These are phyloP conservation scores for Hypomesus transpacificus DNA, from an alignment of 2,113 vertebrate genomes.

Conservation along the genomic window DNA sequence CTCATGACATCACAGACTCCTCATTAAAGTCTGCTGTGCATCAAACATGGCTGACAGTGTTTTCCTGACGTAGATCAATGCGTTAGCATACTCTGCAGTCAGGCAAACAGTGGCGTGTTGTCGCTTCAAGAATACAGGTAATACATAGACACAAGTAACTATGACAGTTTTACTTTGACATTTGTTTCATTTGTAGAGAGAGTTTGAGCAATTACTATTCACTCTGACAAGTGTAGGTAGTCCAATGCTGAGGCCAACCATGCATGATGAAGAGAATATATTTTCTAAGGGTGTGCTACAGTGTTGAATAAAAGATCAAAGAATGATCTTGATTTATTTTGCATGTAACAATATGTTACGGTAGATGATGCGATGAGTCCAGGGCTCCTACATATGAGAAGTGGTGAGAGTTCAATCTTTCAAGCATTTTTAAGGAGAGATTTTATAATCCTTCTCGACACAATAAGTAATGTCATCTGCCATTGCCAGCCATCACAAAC, in stretches of 20 bases:
- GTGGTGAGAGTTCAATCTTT: too few relatives aligned
- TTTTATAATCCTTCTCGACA: too few relatives aligned
- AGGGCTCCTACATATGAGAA: neutral
- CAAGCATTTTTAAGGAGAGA: too few relatives aligned
- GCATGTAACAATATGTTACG: conserved; percentile 22
- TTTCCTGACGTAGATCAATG: conserved; percentile 60
- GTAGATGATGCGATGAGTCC: neutral
- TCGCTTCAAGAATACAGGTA: conserved; percentile 53
- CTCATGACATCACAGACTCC: too few relatives aligned
- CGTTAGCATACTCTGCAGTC: conserved; percentile 39
- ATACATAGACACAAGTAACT: conserved; percentile 51
- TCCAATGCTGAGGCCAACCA: conserved; percentile 55
- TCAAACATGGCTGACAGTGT: conserved; percentile 45
- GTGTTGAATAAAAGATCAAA: conserved; percentile 67
- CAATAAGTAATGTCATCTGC: too few relatives aligned
- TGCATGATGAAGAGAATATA: conserved; percentile 66
- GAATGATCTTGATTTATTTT: conserved; percentile 57
- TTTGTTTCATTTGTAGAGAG: conserved; percentile 47
- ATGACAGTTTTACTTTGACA: conserved; percentile 61
- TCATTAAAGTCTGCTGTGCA: too few relatives aligned
- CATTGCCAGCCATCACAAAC: too few relatives aligned
- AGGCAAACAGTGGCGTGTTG: conserved; percentile 32
- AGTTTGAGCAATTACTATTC: conserved; percentile 54
- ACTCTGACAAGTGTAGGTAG: conserved; percentile 51
- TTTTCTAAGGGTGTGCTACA: conserved; percentile 59